A percentile compares a stretch with the other conserved stretches of the same genome.
These are phyloP conservation scores for Pithys albifrons DNA, from an alignment of 2,113 vertebrate species.

Conservation along the genomic window DNA sequence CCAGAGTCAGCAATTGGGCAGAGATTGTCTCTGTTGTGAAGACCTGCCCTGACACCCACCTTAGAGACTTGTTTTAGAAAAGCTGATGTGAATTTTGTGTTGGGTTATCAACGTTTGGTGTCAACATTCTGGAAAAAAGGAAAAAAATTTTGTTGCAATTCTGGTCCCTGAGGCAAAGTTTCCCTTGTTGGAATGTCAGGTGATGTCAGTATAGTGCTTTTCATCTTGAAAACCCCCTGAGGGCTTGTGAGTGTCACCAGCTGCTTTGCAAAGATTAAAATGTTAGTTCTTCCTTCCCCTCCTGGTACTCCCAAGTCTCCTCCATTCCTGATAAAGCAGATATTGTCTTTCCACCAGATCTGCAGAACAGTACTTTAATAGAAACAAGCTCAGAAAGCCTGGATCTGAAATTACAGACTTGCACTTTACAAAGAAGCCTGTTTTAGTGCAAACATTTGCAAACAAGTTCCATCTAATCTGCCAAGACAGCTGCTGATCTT, in stretches of 20 bases:
- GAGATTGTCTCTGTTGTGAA: neutral
- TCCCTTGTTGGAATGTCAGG: neutral
- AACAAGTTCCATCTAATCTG: constrained; percentile 33
- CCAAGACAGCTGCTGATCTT: constrained; percentile 41
- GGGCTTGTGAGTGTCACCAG: neutral
- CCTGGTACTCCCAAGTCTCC: neutral
- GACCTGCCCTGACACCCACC: neutral
- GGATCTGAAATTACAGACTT: constrained; percentile 28
- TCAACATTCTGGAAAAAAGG: neutral
- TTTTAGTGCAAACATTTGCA: neutral
- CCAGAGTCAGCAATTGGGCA: neutral
- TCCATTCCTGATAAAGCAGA: neutral
- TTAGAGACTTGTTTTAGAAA: neutral
- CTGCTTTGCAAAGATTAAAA: neutral
- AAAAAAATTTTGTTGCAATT: neutral
- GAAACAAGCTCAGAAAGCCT: neutral
- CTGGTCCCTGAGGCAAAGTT: neutral
- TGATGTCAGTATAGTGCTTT: neutral
- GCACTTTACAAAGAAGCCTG: neutral
- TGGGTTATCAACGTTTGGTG: rapidly evolving
- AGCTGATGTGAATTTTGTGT: neutral
- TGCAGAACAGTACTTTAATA: neutral
- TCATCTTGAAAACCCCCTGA: neutral
- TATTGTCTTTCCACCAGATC: neutral
- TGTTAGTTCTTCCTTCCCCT: neutral